phyloP scores from a whole-genome alignment of 2,888 invertebrate genomes.

The Scotopteryx bipunctaria region DNA sequence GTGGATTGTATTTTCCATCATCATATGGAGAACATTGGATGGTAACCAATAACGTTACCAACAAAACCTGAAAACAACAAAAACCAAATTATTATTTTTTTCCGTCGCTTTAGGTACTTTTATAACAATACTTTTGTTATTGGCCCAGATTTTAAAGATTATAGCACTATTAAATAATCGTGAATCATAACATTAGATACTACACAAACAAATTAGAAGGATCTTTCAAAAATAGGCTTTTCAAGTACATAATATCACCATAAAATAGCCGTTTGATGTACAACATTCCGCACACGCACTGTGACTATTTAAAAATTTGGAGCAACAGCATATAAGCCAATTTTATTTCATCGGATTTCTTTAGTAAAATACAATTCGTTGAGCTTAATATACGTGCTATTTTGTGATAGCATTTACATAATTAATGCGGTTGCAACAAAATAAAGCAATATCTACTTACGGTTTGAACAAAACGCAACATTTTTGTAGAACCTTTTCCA shows the following conservation, averaged over 20 bases:
- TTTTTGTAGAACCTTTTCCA: slow-evolving; percentile 39
- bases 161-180: not conserved
- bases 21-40: slow-evolving; percentile 57
- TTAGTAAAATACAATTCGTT: slow-evolving; percentile 12
- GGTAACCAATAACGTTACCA: slow-evolving; percentile 50
- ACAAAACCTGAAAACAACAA: slow-evolving; percentile 54
- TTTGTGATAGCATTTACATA: slow-evolving; percentile 24
- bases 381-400: slow-evolving; percentile 8
- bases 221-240: slow-evolving; percentile 18
- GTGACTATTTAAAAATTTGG: slow-evolving; percentile 24
- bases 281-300: slow-evolving; percentile 35
- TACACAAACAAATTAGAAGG: too few species aligned
- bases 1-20: slow-evolving; percentile 67
- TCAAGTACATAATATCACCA: slow-evolving; percentile 14
- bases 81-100: too few species aligned
- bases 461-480: slow-evolving; percentile 49
- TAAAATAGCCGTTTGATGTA: slow-evolving; percentile 13
- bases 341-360: slow-evolving; percentile 10
- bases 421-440: slow-evolving; percentile 10
- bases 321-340: slow-evolving; percentile 23
- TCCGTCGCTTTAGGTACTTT: too few species aligned
- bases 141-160: too few species aligned
- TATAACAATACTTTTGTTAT: too few species aligned
- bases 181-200: too few species aligned
- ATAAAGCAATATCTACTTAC: slow-evolving; percentile 52